Evolutionary conservation across 1,140 invertebrate species (phyloP).

Genomic region (Thereuonema tuberculata): DNA sequence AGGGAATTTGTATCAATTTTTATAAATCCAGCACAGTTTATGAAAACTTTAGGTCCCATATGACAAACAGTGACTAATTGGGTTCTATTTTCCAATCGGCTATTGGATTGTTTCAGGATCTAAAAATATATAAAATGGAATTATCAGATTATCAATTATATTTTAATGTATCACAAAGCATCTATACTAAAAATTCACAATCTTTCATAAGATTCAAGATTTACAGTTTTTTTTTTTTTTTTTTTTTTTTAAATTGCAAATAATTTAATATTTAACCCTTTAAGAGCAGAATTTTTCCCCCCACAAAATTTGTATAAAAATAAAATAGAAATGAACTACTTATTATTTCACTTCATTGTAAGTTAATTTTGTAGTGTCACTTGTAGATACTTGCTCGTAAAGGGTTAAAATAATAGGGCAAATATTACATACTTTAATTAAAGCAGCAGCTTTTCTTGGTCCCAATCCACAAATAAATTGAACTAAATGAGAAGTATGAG

Average conservation of each 20-base stretch:
- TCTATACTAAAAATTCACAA: background rate
- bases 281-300: no score
- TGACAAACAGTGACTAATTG: constrained; percentile 89
- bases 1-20: constrained; percentile 93
- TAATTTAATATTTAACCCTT: no score
- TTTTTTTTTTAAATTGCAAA: no score
- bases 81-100: constrained; percentile 82
- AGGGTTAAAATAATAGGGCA: no score
- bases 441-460: constrained; percentile 77
- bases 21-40: constrained; percentile 98
- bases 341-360: no score
- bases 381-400: no score
- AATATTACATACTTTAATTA: constrained; percentile 54
- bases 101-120: constrained; percentile 83
- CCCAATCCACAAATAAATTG: constrained; percentile 98
- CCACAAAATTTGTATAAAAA: no score
- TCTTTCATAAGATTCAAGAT: no score
- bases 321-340: no score
- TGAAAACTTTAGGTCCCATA: constrained; percentile 97
- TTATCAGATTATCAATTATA: constrained; percentile 2
- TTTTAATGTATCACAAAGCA: background rate
- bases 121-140: no score
- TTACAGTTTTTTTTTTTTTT: no score
- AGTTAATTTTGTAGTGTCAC: no score
- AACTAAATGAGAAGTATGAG: constrained; percentile 74